Percentiles rank a stretch among this genome's conserved stretches.
Conservation (phyloP, 2,888 invertebrate species). For the Eilema depressum region DNA sequence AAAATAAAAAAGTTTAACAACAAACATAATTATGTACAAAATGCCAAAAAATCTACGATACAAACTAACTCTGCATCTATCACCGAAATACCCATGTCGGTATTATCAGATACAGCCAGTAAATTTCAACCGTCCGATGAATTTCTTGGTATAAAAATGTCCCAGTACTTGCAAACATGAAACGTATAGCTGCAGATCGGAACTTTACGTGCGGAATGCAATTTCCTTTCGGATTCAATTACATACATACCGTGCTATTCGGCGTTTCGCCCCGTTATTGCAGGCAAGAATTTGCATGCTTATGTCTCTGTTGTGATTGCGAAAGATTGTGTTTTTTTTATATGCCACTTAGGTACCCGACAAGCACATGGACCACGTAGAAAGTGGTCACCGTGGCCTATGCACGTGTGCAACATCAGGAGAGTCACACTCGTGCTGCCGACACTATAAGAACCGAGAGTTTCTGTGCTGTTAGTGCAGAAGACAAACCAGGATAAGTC, state of each 20-base stretch:
- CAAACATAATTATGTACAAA: not conserved
- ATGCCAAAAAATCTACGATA: not conserved
- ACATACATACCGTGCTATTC: constrained; percentile 63
- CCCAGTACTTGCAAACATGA: constrained; percentile 51
- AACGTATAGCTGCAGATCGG: constrained; percentile 50
- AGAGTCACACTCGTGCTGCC: no score
- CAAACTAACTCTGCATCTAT: constrained; percentile 22
- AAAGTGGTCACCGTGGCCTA: no score
- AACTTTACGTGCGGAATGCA: constrained; percentile 71
- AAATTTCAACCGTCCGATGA: constrained; percentile 35
- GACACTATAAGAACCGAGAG: no score
- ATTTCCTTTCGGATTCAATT: constrained; percentile 75
- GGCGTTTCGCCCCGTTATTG: constrained; percentile 59
- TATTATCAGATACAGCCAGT: constrained; percentile 20
- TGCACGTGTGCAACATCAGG: no score
- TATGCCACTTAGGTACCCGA: no score
- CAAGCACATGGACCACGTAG: no score
- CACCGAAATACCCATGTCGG: constrained; percentile 18
- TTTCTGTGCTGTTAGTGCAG: no score
- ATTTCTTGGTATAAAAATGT: constrained; percentile 39
- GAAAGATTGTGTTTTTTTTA: constrained; percentile 25
- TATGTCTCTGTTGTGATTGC: constrained; percentile 58
- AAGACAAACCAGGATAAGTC: no score
- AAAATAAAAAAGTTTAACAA: no score
- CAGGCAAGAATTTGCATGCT: constrained; percentile 62